Conservation (phyloP, 2,888 invertebrate species). For the Athalia cordata region DNA sequence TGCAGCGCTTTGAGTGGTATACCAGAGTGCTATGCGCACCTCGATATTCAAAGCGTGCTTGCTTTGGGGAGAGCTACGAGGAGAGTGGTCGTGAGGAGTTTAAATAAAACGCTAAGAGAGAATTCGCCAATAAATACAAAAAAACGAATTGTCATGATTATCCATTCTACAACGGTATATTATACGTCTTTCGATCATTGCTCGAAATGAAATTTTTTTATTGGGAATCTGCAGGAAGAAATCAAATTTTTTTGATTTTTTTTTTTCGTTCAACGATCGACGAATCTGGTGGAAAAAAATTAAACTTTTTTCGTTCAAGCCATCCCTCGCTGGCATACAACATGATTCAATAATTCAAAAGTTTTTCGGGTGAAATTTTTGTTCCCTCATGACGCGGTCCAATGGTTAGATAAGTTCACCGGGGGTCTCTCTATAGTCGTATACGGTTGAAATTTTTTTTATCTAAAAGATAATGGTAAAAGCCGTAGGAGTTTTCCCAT, state of each 20-base stretch:
- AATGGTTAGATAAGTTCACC: not conserved
- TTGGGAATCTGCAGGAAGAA: too few species aligned
- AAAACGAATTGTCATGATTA: not conserved
- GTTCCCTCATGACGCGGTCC: constrained; percentile 5
- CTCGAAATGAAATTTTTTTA: too few species aligned
- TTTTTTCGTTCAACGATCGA: too few species aligned
- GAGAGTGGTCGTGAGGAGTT: constrained; percentile 30
- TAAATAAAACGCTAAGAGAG: constrained; percentile 4
- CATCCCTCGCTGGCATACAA: too few species aligned
- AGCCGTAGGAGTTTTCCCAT: not conserved
- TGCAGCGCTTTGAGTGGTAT: not conserved
- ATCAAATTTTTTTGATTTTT: too few species aligned
- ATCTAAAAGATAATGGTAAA: constrained; percentile 18
- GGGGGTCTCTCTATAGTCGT: constrained; percentile 1
- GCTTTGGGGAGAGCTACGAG: not conserved
- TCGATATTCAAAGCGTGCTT: constrained; percentile 23
- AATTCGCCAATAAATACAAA: not conserved
- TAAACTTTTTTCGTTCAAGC: too few species aligned
- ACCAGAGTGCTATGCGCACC: not conserved
- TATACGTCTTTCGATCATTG: too few species aligned
- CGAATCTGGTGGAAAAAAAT: too few species aligned
- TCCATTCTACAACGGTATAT: too few species aligned
- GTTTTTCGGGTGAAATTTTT: not conserved
- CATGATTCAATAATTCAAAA: constrained; percentile 26
- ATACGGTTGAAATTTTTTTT: constrained; percentile 36